Base-by-base conservation (phyloP, 2,113 vertebrate species). In the Bubo scandiacus region DNA sequence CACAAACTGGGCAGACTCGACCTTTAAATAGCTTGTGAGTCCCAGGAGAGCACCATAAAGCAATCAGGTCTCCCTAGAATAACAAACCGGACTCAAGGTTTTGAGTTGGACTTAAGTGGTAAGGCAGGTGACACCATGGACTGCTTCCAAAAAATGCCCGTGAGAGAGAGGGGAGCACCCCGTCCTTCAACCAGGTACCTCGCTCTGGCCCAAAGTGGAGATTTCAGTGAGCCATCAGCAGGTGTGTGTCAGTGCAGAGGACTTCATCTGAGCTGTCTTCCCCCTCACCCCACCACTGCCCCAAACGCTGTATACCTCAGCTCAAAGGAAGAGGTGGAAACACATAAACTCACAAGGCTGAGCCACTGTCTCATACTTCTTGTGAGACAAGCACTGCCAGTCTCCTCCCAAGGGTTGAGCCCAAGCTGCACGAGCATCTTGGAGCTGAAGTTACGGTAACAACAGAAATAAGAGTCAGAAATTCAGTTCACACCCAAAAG, bases 151-250 rank as follows among this genome's bases (percentile, higher is more conserved):
- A 74, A 86, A 93, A 88, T 10, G 12, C 47, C 49, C 22, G 10
- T 1, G 1, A 55, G 58, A 58, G 70, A 32, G 4, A 18, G 16
- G 27, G 26, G 21, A 65, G 17, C 0, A 0, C 29, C 43, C n/a
- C 1, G 0, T 74, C 72, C 63, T 68, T 74, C 80, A 81, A 6
- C 34, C 5, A 4, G 47, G 20, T 36, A 86, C 67, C 43, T 63
- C 1, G 0, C 32, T 68, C 73, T 43, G 20, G 29, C 67, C 67
- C 10, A 29, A 89, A 86, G n/a, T 6, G 2, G 38, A 67, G 36
- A 26, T 43, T 55, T 72, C 52, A 57, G 2, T 2, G 38, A 55
- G 34, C 18, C 8, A 1, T 32, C 85, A 75, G 36, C n/a, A 32
- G n/a, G 59, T 7, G 15, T 1, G 1, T 17, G 11, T 10, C 85